Conservation (phyloP, 2,113 vertebrate genomes). For the Prionailurus viverrinus region DNA sequence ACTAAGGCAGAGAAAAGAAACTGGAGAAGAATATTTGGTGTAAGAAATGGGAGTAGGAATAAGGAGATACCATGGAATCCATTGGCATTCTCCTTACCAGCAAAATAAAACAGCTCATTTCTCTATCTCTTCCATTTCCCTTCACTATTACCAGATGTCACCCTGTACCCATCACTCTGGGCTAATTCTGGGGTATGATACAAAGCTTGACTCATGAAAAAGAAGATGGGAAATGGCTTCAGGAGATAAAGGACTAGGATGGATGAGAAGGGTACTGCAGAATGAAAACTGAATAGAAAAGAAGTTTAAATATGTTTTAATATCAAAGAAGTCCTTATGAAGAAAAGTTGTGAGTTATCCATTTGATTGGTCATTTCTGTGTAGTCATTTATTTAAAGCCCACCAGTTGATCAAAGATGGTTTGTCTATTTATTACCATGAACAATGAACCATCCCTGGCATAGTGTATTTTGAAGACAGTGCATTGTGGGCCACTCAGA, state of each 20-base stretch:
- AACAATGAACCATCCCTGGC: neutral
- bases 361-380: neutral
- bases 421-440: neutral
- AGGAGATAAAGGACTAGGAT: neutral
- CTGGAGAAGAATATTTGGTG: neutral
- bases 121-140: neutral
- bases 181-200: neutral
- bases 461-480: neutral
- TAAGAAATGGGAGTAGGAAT: neutral
- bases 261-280: neutral
- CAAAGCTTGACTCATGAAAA: neutral
- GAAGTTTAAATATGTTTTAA: neutral
- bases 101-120: neutral
- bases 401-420: neutral
- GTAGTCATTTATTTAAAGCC: neutral
- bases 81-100: neutral
- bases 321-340: neutral
- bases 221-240: neutral
- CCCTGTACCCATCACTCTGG: neutral
- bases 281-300: slow-evolving; percentile 34
- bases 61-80: neutral
- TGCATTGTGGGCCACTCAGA: neutral
- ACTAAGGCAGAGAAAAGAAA: neutral
- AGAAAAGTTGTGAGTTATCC: neutral
- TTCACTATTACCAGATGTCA: neutral